phyloP scores from a whole-genome alignment of 2,888 invertebrate species.

The Coelopa pilipes region DNA sequence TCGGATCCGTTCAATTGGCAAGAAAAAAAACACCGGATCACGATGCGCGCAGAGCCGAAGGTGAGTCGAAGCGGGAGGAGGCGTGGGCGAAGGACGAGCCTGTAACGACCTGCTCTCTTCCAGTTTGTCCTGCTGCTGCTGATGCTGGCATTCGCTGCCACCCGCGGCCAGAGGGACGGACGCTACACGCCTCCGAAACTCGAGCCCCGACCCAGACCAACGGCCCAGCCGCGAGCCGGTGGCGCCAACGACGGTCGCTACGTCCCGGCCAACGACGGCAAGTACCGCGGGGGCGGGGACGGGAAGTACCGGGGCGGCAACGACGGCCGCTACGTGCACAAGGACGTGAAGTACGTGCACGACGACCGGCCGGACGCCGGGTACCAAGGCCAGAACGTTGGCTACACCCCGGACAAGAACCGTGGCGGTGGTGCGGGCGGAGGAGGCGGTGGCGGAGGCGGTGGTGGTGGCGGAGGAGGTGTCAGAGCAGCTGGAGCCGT shows the following conservation, averaged over 20 bases:
- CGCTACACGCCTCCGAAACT: slow-evolving; percentile 65
- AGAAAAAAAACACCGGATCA: not conserved
- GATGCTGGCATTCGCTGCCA: slow-evolving; percentile 45
- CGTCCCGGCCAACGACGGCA: slow-evolving; percentile 55
- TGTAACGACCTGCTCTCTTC: not conserved
- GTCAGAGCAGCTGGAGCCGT: slow-evolving; percentile 33
- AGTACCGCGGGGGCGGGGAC: slow-evolving; percentile 64
- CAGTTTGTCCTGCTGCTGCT: slow-evolving; percentile 23
- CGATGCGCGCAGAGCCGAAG: slow-evolving; percentile 11
- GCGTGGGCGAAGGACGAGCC: not conserved
- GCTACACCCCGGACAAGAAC: slow-evolving; percentile 51
- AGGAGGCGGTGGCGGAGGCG: slow-evolving; percentile 48
- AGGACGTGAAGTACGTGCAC: slow-evolving; percentile 59
- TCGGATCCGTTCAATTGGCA: not conserved
- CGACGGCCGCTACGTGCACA: slow-evolving; percentile 69
- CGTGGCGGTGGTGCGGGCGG: slow-evolving; percentile 48
- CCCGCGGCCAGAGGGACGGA: slow-evolving; percentile 62
- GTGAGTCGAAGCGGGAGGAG: slow-evolving; percentile 15
- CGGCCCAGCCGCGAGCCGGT: slow-evolving; percentile 54
- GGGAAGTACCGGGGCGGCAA: slow-evolving; percentile 59
- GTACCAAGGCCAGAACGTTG: slow-evolving; percentile 52
- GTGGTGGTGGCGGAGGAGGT: slow-evolving; percentile 32
- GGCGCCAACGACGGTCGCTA: slow-evolving; percentile 56
- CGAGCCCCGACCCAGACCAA: slow-evolving; percentile 29
- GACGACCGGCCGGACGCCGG: slow-evolving; percentile 56